Base-by-base conservation (phyloP, 1,140 invertebrate genomes). In the Micrasema minimum region DNA sequence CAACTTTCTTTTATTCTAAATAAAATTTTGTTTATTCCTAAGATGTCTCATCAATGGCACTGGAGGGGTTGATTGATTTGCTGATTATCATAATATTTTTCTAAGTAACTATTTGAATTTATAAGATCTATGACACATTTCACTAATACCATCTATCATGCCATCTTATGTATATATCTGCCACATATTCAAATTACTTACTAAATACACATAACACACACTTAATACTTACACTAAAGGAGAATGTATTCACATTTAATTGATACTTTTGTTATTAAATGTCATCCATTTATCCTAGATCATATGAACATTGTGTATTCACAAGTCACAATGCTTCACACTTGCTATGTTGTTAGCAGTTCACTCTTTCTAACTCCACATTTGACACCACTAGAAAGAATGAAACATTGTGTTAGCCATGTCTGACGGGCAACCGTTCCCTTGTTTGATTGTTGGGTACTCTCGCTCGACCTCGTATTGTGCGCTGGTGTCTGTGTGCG, bases 391-490 rank as follows among this genome's bases (percentile, higher is more conserved):
- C 66, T 72, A 59, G 48, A 74, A 70, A 74, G 68, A 75, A 68
- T 70, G 50, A 64, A 71, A 71, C 45, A 64, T 64, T 75, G 67
- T 70, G 46, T 48, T 71, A 71, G 69, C 82, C 80, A 88, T 90
- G 88, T 90, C 87, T 91, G 89, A 90, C 89, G 90, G 90, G 89
- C 89, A 91, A 91, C 88, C 88, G 88, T 90, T 89, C 88, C 89
- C 89, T 89, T 90, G 88, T 91, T 86, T 91, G 89, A 90, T 91
- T 91, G 89, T 91, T 89, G 89, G 89, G 89, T 88, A 89, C 87
- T 86, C 83, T 86, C 77, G 74, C 62, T 83, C 84, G 82, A 83
- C 81, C 82, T 86, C 80, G 83, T 82, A 82, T 81, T 85, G 84
- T 82, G 80, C 80, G 81, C 80, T 81, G 66, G 69, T 81, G 67